phyloP scores from a whole-genome alignment of 2,888 invertebrate species.

The Seladonia tumulorum region DNA sequence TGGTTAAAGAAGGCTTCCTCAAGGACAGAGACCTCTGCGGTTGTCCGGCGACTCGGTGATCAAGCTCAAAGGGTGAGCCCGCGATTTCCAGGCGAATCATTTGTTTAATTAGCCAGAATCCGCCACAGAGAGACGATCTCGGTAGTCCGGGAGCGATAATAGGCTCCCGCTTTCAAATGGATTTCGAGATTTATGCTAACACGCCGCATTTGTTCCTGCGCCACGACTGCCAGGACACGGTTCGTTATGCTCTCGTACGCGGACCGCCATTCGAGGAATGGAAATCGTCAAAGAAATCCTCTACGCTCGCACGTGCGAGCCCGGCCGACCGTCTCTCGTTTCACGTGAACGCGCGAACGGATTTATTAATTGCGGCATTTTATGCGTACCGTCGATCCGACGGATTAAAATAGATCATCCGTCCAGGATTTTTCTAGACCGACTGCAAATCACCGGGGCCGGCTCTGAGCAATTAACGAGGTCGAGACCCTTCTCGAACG shows the following conservation, averaged over 20 bases:
- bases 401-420: conserved; percentile 8
- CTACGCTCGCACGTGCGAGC: conserved; percentile 45
- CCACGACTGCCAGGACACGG: conserved; percentile 54
- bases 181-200: conserved; percentile 84
- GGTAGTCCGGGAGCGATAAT: conserved; percentile 75
- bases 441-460: background rate
- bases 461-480: background rate
- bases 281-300: conserved; percentile 64
- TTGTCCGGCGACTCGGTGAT: conserved; percentile 56
- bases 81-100: conserved; percentile 76
- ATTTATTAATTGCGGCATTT: conserved; percentile 54
- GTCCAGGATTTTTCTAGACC: conserved; percentile 6
- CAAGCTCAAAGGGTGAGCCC: conserved; percentile 79
- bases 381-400: conserved; percentile 28
- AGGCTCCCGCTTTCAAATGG: conserved; percentile 83
- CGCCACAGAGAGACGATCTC: conserved; percentile 68
- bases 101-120: conserved; percentile 81
- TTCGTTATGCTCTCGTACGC: conserved; percentile 57
- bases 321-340: conserved; percentile 44
- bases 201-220: conserved; percentile 82
- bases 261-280: conserved; percentile 49
- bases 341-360: conserved; percentile 47
- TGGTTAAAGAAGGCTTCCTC: conserved; percentile 1
- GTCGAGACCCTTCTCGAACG: background rate
- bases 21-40: conserved; percentile 1